Base-by-base conservation (phyloP, 2,797 vertebrate genomes). In the Cyclopterus lumpus region DNA sequence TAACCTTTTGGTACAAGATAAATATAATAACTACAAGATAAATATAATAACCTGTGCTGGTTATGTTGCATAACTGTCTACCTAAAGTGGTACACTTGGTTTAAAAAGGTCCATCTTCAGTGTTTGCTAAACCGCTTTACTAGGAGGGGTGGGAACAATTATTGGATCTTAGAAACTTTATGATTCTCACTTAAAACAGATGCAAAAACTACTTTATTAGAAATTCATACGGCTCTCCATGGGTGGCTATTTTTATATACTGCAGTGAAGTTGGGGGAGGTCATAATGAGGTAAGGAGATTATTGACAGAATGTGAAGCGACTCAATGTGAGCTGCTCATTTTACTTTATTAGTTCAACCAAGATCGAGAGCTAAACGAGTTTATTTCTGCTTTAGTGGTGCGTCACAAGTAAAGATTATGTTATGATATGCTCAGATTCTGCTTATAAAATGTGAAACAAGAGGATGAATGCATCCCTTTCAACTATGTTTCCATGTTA, bases 281-380 rank as follows among this genome's bases (percentile, higher is more conserved):
- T 71, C 49, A 63, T 57, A 71, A 67, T 67, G 24, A 76, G 24
- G 18, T 32, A 49, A 40, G 30, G 44, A 61, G 14, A 72, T 74
- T 65, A 75, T 3, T 67, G 44, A 46, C 59, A 68, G 62, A 67
- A 64, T 71, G 36, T 62, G 11, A 79, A 30, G 54, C 22, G 18
- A 68, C 74, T 67, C 49, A 51, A 28, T 55, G 26, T 4, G 49
- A 57, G 40, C 44, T 64, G 32, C 51, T 49, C 8, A 24, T 61
- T 75, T 49, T 30, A 54, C 8, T 8, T 15, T 3, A 53, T 71
- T 20, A 16, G 34, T 49, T 53, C 55, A 68, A 48, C 30, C 15
- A 54, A 58, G 1, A 48, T 40, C 3, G 63, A 61, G 14, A 64
- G 9, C 22, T 57, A 55, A 22, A 71, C 49, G 49, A 7, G 16